These are phyloP conservation scores for Thoracochromis brauschi DNA, from an alignment of 2,113 vertebrate species.

Conservation along the genomic window DNA sequence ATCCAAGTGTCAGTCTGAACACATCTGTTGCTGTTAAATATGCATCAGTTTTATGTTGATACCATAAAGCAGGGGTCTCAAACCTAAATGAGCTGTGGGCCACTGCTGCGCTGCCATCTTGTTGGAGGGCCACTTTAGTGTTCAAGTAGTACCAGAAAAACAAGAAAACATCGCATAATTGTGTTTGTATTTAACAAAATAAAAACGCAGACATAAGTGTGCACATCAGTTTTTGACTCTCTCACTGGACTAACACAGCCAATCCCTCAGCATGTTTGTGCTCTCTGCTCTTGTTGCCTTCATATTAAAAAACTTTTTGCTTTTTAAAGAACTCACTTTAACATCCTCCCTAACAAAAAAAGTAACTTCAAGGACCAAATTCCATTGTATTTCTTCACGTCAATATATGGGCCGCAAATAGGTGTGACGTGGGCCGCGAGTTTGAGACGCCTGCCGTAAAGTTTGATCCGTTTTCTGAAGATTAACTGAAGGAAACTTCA, in stretches of 20 bases:
- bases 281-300: not conserved
- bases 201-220: not conserved
- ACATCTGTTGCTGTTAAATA: not conserved
- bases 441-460: not conserved
- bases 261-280: not conserved
- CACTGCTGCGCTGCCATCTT: not conserved
- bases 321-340: not conserved
- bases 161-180: rapidly evolving
- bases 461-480: not conserved
- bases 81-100: not conserved
- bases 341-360: not conserved
- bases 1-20: not conserved
- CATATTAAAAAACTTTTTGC: not conserved
- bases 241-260: not conserved
- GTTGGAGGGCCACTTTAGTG: not conserved
- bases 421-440: rapidly evolving
- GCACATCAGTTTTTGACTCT: not conserved
- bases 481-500: not conserved
- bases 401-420: not conserved
- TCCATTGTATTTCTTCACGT: not conserved
- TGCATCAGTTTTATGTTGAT: not conserved
- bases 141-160: not conserved
- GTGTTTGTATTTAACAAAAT: not conserved
- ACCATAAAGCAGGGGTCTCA: not conserved
- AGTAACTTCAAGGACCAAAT: not conserved